Base-by-base conservation (phyloP, 2,888 invertebrate genomes). In the Thalpophila matura region DNA sequence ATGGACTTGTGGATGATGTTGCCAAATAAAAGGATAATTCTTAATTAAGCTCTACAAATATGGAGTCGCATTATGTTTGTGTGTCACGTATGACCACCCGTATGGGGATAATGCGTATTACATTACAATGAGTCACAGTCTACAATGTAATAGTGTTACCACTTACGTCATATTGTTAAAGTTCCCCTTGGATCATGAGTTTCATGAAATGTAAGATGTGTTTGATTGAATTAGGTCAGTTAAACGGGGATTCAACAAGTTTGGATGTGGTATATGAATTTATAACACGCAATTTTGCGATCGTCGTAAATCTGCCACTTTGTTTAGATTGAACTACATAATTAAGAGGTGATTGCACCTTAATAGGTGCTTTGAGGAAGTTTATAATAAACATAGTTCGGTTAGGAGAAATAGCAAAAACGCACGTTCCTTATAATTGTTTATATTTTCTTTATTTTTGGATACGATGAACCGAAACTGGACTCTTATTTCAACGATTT, bases 111-210 rank as follows among this genome's bases (percentile, higher is more conserved):
- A 68, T 74, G 68, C 56, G 71, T 73, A 73, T 77, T 69, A 77
- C 76, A 81, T 80, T 65, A 73, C 59, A 73, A 65, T 86, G 84
- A 84, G 58, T 85, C 85, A 84, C 55, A 54, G 56, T 67, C 59
- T 60, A 54, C 67, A 66, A 69, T 76, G 57, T 67, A 74, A 71
- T 59, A 68, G 49, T 64, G 50, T 64, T 62, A 72, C 66, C 63
- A 46, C 33, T 84, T 74, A 79, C 84, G 80, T 76, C 79, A 81
- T 70, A 71, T 33, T 38, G 64, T 70, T 78, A 79, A 77, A 57
- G 75, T 74, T 79, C 79, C 79, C 80, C 68, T 70, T 62, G 74
- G 75, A 79, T 59, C 33, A 60, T 56, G 37, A 29, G 45, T 59
- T 45, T 42, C 31, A 50, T 50, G 69, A 67, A 69, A 66, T 50